Base-by-base conservation (phyloP, 1,140 invertebrate genomes). In the Trichoplusia ni region DNA sequence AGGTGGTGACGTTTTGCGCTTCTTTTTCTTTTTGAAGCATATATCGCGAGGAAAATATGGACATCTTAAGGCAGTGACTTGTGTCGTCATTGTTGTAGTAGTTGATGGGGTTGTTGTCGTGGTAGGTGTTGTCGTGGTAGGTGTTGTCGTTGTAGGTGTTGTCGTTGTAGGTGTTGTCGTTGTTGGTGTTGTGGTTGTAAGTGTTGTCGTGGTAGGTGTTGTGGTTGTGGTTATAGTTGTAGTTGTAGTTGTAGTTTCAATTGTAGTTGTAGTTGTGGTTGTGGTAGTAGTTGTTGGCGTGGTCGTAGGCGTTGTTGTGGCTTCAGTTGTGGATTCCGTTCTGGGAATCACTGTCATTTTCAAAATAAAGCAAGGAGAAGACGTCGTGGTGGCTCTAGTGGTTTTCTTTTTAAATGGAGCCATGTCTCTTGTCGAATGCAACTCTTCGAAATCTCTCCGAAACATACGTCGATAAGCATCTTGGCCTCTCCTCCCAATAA, bases 341-440 rank as follows among this genome's bases (percentile, higher is more conserved):
- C n/a, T n/a, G n/a, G n/a, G n/a, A n/a, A n/a, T n/a, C n/a, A n/a
- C n/a, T 2, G 1, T 40, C 27, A 51, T 18, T 25, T 37, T 25
- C n/a, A 61, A 7, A 13, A 23, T 51, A 11, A 54, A 47, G 44
- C 68, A 75, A 18, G 61, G n/a, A 0, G 72, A 75, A 29, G 61
- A 5, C 0, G 71, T 77, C 21, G 61, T 58, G 3, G 58, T 65
- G 13, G 29, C 0, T 66, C 33, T 72, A 1, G 60, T 73, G 11
- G 71, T 66, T 4, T n/a, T 47, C 8, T 40, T 63, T 58, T 38
- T 71, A 44, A 81, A 82, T 0, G 82, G 82, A 13, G 63, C 69
- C 11, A 61, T 33, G 2, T 58, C 16, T 3, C 47, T 25, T 2
- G n/a, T 16, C 0, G 31, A 33, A 29, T 75, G 27, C 35, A 69